A percentile compares a stretch with the other conserved stretches of the same genome.
Conservation (phyloP, 2,888 invertebrate genomes). For the Watsonalla binaria region DNA sequence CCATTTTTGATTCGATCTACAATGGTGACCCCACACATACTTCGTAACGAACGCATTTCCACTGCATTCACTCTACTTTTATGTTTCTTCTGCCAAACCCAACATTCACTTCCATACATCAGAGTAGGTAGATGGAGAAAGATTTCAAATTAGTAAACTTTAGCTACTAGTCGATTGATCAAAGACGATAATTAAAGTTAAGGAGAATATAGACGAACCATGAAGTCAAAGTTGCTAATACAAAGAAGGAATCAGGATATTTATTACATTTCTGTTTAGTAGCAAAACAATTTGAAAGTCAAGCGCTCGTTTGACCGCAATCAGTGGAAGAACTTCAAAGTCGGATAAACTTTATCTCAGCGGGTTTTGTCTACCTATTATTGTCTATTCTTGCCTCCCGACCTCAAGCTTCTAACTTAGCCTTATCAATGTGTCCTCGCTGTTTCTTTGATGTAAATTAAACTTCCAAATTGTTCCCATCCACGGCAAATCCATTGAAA, state of each 20-base stretch:
- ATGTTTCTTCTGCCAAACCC: too few relatives aligned
- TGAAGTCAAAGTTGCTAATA: too few relatives aligned
- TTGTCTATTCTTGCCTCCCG: slow-evolving; percentile 17
- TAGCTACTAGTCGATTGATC: too few relatives aligned
- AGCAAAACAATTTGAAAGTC: slow-evolving; percentile 11
- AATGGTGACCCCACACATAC: too few relatives aligned
- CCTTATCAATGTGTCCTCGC: slow-evolving; percentile 17
- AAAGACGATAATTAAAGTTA: too few relatives aligned
- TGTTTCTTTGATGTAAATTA: slow-evolving; percentile 18
- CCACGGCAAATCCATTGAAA: neutral
- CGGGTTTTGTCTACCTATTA: slow-evolving; percentile 17
- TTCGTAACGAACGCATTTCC: too few relatives aligned
- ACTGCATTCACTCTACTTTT: too few relatives aligned
- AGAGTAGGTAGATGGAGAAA: too few relatives aligned
- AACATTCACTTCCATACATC: too few relatives aligned
- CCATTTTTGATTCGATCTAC: too few relatives aligned
- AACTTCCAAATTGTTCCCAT: slow-evolving; percentile 9
- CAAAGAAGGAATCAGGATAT: neutral
- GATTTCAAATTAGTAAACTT: too few relatives aligned
- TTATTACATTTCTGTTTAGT: neutral
- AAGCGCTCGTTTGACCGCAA: slow-evolving; percentile 19
- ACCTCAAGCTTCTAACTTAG: slow-evolving; percentile 15
- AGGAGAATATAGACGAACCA: too few relatives aligned
- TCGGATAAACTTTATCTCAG: slow-evolving; percentile 12
- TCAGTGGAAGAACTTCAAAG: slow-evolving; percentile 15